Evolutionary conservation across 2,113 vertebrate species (phyloP).

Genomic region (Crotalus viridis): DNA sequence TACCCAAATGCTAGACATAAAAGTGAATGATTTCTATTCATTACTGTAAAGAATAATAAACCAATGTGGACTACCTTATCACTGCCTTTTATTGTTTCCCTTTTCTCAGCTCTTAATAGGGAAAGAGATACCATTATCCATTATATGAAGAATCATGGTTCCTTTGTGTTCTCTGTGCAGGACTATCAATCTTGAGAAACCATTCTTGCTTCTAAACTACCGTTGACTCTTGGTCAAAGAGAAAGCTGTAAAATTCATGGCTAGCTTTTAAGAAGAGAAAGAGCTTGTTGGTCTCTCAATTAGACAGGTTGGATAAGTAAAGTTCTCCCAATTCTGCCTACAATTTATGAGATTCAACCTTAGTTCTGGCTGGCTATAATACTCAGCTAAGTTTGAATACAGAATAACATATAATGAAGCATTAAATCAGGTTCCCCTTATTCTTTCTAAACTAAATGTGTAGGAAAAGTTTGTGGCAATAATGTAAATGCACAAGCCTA

Average conservation of each 20-base stretch:
- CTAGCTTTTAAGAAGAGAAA: constrained; percentile 18
- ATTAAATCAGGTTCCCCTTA: not conserved
- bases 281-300: not conserved
- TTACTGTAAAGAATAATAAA: not conserved
- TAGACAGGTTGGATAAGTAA: not conserved
- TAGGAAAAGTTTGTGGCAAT: not conserved
- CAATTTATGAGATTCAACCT: not conserved
- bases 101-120: not conserved
- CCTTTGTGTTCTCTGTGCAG: not conserved
- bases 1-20: not conserved
- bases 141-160: not conserved
- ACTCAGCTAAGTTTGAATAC: not conserved
- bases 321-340: not conserved
- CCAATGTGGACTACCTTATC: not conserved
- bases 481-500: not conserved
- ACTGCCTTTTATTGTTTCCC: not conserved
- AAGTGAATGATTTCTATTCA: not conserved
- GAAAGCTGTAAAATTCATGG: not conserved
- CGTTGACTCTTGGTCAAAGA: not conserved
- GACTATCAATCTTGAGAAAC: not conserved
- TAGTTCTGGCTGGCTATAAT: not conserved
- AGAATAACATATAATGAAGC: not conserved
- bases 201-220: not conserved
- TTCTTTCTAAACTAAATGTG: not conserved
- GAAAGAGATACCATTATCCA: not conserved